Base-by-base conservation (phyloP, 1,140 invertebrate species). In the Onthophagus taurus region DNA sequence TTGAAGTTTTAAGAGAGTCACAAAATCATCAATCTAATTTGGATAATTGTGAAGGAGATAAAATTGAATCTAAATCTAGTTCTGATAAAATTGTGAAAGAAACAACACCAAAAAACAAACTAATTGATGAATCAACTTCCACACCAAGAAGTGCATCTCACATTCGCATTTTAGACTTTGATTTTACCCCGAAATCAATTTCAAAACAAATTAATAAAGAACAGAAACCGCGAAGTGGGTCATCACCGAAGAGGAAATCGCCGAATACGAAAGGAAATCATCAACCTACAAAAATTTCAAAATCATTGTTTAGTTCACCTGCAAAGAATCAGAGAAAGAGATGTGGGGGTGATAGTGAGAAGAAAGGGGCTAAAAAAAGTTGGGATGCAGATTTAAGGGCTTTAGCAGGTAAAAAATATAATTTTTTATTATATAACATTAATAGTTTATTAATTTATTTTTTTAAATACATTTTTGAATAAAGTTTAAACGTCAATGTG, bases 321-420 rank as follows among this genome's bases (percentile, higher is more conserved):
- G 9, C 13, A 12, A 41, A 41, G 29, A 11, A 9, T n/a, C 8
- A 12, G 14, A 2, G 8, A 3, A 1, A 37, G 24, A 23, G 18
- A 6, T 20, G 35, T 16, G 9, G 35, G 24, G 13, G n/a, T 5
- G n/a, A 9, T 8, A 11, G 7, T 21, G 24, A 37, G 20, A 37
- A 20, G 8, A 37, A 23, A n/a, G 18, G 35, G 2, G 18, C 23
- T 26, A 41, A 41, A 41, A 13, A 24, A 24, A 42, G 42, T 37
- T 50, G 49, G 49, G 49, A 50, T 44, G 11, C 49, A 11, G 38
- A 44, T 19, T 44, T 50, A 9, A 43, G 49, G 23, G 48, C 43
- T 29, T 20, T 35, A 20, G 30, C 30, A 24, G 38, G 38, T 41
- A 26, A 24, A 9, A 14, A 26, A 41, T 24, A 3, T 17, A 26